phyloP scores from a whole-genome alignment of 1,140 invertebrate species.

The Hestina assimilis region DNA sequence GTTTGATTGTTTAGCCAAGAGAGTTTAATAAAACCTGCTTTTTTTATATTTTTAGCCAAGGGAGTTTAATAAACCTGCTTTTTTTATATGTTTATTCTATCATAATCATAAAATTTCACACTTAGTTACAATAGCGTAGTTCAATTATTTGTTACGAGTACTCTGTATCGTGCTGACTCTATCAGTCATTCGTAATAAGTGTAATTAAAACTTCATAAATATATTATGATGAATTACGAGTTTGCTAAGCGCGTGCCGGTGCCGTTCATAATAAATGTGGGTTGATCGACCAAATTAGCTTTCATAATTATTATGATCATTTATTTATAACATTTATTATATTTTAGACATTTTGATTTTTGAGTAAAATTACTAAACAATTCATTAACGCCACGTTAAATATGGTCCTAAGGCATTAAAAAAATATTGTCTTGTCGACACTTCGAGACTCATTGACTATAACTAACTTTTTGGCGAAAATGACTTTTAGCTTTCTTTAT shows the following conservation, averaged over 20 bases:
- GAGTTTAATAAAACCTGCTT: not conserved
- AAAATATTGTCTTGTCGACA: no score
- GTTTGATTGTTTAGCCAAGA: not conserved
- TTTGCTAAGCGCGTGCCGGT: not conserved
- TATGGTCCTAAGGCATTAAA: no score
- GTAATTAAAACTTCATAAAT: conserved; percentile 40
- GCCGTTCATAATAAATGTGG: not conserved
- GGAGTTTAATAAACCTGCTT: no score
- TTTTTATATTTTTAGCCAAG: not conserved
- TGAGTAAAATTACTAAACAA: no score
- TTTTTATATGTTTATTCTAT: no score
- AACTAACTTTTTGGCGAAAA: no score
- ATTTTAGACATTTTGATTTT: no score
- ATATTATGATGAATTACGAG: conserved; percentile 27
- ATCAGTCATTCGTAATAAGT: conserved; percentile 33
- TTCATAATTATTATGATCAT: not conserved
- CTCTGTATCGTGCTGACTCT: conserved; percentile 21
- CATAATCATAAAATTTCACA: no score
- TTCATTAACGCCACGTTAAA: no score
- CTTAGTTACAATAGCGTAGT: conserved; percentile 10
- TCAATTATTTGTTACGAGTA: conserved; percentile 10
- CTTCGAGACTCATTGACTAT: no score
- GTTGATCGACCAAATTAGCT: conserved; percentile 1
- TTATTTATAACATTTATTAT: no score
- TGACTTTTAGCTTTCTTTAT: no score